Conservation (phyloP, 2,113 vertebrate species). For the Morphnarchus princeps region DNA sequence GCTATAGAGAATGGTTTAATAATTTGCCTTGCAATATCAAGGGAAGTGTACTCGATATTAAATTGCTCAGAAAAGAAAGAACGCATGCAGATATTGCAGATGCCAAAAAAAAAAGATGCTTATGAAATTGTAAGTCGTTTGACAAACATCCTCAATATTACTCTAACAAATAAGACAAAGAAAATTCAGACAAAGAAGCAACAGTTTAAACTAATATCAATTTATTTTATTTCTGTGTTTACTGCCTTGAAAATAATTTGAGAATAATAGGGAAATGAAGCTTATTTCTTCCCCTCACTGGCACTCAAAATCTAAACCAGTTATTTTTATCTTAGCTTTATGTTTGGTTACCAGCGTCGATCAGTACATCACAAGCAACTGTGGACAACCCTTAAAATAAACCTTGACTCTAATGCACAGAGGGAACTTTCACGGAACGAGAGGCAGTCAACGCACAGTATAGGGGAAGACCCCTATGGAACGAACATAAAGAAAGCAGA, state of each 20-base stretch:
- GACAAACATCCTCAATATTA: conserved; percentile 3
- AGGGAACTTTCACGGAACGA: background rate
- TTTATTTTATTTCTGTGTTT: conserved; percentile 30
- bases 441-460: background rate
- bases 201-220: background rate
- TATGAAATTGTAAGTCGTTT: background rate
- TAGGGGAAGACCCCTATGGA: background rate
- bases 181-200: conserved; percentile 15
- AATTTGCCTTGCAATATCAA: conserved; percentile 51
- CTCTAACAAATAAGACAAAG: background rate
- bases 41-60: conserved; percentile 61
- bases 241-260: conserved; percentile 1
- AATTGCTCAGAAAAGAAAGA: conserved; percentile 30
- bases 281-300: background rate
- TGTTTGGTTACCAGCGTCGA: background rate
- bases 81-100: background rate
- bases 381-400: background rate
- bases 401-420: background rate
- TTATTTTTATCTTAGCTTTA: background rate
- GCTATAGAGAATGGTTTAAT: conserved; percentile 63
- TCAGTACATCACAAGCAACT: background rate
- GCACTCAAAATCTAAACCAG: background rate
- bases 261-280: background rate
- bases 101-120: background rate
- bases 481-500: background rate